These are phyloP conservation scores for Acropora yongei DNA, from an alignment of 64 coral and sea anemone genomes.

Conservation along the genomic window DNA sequence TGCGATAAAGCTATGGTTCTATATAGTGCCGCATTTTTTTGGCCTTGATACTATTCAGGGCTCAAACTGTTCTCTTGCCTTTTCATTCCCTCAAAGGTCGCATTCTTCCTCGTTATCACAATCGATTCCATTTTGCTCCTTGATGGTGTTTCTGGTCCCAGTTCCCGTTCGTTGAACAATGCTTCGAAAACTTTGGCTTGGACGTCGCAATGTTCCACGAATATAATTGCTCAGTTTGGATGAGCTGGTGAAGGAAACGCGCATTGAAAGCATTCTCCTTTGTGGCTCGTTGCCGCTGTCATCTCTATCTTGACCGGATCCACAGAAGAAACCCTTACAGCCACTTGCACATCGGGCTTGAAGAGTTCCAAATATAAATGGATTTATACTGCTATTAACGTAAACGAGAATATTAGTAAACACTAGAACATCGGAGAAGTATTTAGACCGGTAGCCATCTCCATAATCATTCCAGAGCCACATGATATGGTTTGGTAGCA, in stretches of 20 bases:
- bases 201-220: constrained; percentile 12
- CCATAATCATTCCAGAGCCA: constrained; percentile 91
- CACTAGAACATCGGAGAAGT: constrained; percentile 57
- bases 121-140: neutral
- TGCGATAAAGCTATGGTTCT: no score
- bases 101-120: neutral
- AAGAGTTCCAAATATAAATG: constrained; percentile 90
- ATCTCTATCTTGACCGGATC: neutral
- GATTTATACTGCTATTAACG: constrained; percentile 88
- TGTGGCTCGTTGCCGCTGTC: neutral
- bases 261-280: constrained; percentile 64
- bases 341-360: constrained; percentile 56
- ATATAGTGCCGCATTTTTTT: no score
- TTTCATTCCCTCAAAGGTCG: neutral
- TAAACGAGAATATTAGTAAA: constrained; percentile 88
- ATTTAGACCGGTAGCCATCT: neutral
- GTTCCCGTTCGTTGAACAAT: neutral
- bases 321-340: constrained; percentile 3
- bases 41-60: no score
- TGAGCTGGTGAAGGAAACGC: constrained; percentile 77
- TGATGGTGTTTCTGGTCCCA: neutral
- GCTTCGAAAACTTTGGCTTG: neutral
- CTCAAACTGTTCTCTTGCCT: no score
- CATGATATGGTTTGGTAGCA: constrained; percentile 85
- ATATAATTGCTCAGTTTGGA: constrained; percentile 7